A percentile compares a stretch with the other conserved stretches of the same genome.
Conservation (phyloP, 2,888 invertebrate genomes). For the Agrilus mali region DNA sequence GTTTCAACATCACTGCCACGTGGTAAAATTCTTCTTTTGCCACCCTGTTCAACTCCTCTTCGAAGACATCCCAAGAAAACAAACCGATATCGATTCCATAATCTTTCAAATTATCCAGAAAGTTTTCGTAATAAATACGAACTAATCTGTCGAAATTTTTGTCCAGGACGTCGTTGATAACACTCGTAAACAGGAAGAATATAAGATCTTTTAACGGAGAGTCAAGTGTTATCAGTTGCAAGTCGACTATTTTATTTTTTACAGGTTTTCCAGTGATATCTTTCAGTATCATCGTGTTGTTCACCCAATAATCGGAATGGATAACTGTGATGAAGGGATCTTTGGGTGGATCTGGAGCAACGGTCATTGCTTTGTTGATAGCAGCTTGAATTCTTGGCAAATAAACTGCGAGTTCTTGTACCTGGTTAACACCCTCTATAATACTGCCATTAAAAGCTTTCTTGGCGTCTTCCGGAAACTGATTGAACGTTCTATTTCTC, state of each 20-base stretch:
- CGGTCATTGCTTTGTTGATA: conserved; percentile 18
- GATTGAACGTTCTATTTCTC: conserved; percentile 22
- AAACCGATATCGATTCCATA: conserved; percentile 26
- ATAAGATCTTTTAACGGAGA: conserved; percentile 41
- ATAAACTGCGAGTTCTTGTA: conserved; percentile 21
- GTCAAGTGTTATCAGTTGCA: conserved; percentile 41
- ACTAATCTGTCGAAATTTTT: conserved; percentile 39
- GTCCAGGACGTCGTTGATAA: conserved; percentile 32
- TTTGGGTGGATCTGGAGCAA: conserved; percentile 22
- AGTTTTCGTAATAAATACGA: conserved; percentile 37
- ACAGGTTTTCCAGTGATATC: conserved; percentile 33
- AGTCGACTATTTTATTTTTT: conserved; percentile 44
- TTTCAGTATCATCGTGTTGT: conserved; percentile 43
- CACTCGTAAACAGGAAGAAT: conserved; percentile 43
- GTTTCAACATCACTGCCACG: conserved; percentile 37
- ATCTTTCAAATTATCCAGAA: conserved; percentile 32
- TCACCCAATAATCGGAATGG: conserved; percentile 49
- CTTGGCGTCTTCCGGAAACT: conserved; percentile 24
- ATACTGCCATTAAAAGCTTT: conserved; percentile 24
- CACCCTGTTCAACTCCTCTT: conserved; percentile 32
- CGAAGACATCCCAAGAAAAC: conserved; percentile 33
- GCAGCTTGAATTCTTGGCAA: conserved; percentile 18
- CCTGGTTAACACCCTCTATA: conserved; percentile 19
- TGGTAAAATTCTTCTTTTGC: conserved; percentile 36
- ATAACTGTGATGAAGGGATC: conserved; percentile 40